phyloP scores from a whole-genome alignment of 2,113 vertebrate genomes.

The Platycercus adscitus region DNA sequence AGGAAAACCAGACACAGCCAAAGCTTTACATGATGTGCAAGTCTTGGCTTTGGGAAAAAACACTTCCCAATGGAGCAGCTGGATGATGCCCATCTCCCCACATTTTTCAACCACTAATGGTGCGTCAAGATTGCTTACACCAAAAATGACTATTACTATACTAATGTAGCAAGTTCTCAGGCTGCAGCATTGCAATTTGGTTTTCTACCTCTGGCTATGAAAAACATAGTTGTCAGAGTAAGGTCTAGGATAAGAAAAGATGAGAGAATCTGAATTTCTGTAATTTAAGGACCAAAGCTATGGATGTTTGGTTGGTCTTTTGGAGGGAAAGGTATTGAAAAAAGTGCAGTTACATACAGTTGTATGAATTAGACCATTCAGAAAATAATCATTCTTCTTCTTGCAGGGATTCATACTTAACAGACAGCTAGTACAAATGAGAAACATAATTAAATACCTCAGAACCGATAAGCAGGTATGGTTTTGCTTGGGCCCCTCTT shows the following conservation, averaged over 20 bases:
- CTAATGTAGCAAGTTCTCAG: not conserved
- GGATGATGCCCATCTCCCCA: not conserved
- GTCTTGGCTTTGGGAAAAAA: not conserved
- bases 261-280: not conserved
- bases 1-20: not conserved
- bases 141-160: not conserved
- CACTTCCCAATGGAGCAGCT: rapidly evolving
- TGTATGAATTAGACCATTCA: not conserved
- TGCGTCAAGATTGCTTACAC: not conserved
- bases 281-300: not conserved
- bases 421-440: not conserved
- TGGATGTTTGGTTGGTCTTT: not conserved
- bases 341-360: not conserved
- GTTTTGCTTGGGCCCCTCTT: not conserved
- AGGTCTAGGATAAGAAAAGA: not conserved
- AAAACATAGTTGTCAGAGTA: not conserved
- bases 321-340: not conserved
- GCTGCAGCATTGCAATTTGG: not conserved
- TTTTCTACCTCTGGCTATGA: not conserved
- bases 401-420: not conserved
- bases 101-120: not conserved
- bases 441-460: not conserved
- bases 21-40: not conserved
- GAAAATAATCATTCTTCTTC: not conserved
- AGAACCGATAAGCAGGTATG: not conserved